Evolutionary conservation across 2,797 vertebrate species (phyloP).

Genomic region (Smutsia temminckii): DNA sequence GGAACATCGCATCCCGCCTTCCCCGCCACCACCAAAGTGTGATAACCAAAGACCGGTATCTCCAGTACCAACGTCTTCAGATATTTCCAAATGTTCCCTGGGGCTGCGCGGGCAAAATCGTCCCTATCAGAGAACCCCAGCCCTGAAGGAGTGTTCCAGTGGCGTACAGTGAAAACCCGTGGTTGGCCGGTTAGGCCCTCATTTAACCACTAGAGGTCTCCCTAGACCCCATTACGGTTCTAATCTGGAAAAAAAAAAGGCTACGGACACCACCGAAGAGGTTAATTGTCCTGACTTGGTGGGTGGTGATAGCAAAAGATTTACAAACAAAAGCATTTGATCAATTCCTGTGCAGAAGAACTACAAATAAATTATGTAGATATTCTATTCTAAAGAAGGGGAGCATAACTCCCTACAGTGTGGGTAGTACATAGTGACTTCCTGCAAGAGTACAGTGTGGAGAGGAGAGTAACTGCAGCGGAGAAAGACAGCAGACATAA

Average conservation of each 20-base stretch:
- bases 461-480: not conserved
- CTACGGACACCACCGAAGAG: not conserved
- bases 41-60: not conserved
- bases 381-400: not conserved
- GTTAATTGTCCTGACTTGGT: not conserved
- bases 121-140: not conserved
- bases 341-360: not conserved
- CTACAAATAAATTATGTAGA: not conserved
- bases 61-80: not conserved
- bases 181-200: not conserved
- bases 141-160: not conserved
- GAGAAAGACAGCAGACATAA: not conserved
- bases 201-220: conserved; percentile 70
- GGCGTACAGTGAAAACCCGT: not conserved
- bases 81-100: not conserved
- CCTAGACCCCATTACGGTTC: conserved; percentile 59
- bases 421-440: not conserved
- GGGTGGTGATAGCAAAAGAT: not conserved
- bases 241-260: accelerated
- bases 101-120: not conserved
- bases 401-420: not conserved
- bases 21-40: not conserved
- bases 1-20: not conserved
- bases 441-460: not conserved
- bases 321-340: not conserved